These are phyloP conservation scores for Pluvialis apricaria DNA, from an alignment of 2,113 vertebrate species.

Conservation along the genomic window DNA sequence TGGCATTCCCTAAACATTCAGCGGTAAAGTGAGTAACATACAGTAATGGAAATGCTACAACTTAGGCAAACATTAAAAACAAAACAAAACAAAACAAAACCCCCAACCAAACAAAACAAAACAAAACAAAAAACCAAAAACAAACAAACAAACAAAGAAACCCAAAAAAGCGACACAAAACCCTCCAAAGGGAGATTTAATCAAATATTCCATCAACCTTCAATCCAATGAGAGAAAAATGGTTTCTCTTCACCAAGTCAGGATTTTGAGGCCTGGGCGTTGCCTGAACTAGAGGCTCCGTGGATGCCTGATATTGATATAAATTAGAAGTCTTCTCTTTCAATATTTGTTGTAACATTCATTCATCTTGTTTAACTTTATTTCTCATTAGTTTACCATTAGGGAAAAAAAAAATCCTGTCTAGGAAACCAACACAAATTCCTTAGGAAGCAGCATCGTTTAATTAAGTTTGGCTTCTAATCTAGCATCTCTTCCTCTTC, in stretches of 20 bases:
- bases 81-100: accelerated
- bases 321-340: background rate
- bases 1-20: background rate
- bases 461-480: background rate
- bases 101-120: too few species aligned
- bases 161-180: background rate
- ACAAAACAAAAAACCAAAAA: too few species aligned
- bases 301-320: background rate
- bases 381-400: background rate
- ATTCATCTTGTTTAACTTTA: background rate
- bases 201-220: background rate
- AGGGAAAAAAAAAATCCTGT: background rate
- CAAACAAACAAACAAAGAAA: background rate
- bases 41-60: background rate
- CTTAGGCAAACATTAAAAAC: background rate
- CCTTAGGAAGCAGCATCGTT: background rate
- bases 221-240: background rate
- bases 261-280: background rate
- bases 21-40: background rate
- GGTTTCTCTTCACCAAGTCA: background rate
- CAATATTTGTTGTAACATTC: background rate
- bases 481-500: background rate
- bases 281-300: background rate
- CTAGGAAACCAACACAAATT: background rate
- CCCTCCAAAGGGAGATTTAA: background rate